Base-by-base conservation (phyloP, 2,888 invertebrate genomes). In the Anticlea derivata region DNA sequence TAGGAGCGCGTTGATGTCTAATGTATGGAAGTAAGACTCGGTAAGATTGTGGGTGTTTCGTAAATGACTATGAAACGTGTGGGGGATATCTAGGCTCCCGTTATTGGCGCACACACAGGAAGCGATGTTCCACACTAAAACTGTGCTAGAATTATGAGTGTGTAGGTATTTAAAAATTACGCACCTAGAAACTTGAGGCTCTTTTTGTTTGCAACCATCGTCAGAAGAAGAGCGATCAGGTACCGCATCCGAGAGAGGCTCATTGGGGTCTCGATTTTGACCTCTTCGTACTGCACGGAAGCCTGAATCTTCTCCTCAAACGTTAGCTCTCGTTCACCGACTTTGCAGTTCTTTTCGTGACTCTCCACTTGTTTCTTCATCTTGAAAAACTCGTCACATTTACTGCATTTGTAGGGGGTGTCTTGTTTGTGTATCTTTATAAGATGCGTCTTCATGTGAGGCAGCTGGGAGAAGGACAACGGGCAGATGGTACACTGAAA, bases 401-500 rank as follows among this genome's bases (percentile, higher is more conserved):
- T 92, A 11, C 89, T 83, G 73, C 97, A 97, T 72, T 94, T 93
- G 71, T 96, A 97, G 0, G 96, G 95, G 61, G 95, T 94, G 55
- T 92, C 92, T 61, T 95, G 93, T 22, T 95, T 94, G 76, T 97
- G 97, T 45, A 97, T 96, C 67, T 95, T 95, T 55, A 93, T 92
- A 96, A 97, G 96, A 76, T 97, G 97, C 55, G 96, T 95, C 80
- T 97, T 97, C 80, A 97, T 93, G 72, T 97, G 97, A 0, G 97
- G 96, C 48, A 97, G 80, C 73, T 97, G 97, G 0, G 95, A 94
- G 77, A 96, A 96, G 0, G 94, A 93, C 26, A 94, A 92, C 26
- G 93, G 93, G 69, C 96, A 96, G 64, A 94, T 83, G 7, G 93
- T 86, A 70, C 95, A 95, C 10, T 70, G 92, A 75, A 96, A 96